These are phyloP conservation scores for Channa argus DNA, from an alignment of 2,113 vertebrate genomes.

Conservation along the genomic window DNA sequence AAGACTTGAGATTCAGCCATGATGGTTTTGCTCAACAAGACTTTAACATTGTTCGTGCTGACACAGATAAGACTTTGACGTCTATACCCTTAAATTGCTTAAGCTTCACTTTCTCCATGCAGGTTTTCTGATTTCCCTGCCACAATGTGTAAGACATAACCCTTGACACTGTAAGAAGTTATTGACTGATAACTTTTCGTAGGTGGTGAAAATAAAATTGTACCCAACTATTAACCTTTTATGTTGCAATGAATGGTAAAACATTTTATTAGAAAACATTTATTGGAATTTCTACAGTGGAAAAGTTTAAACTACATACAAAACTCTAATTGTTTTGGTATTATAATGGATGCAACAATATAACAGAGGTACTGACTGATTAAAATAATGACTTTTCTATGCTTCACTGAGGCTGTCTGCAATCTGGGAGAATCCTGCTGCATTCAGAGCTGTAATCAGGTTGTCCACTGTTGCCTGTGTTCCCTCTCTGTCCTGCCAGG, in stretches of 20 bases:
- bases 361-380: conserved; percentile 1
- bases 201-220: conserved; percentile 90
- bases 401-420: conserved; percentile 85
- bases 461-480: conserved; percentile 89
- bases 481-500: conserved; percentile 97
- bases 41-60: conserved; percentile 33
- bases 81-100: conserved; percentile 28
- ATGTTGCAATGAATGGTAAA: conserved; percentile 4
- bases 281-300: conserved; percentile 60
- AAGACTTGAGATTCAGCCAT: conserved; percentile 57
- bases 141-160: conserved; percentile 82
- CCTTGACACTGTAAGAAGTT: conserved; percentile 81
- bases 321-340: conserved; percentile 52
- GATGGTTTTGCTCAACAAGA: conserved; percentile 52
- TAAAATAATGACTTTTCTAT: conserved; percentile 26
- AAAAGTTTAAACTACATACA: conserved; percentile 58
- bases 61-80: conserved; percentile 21
- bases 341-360: conserved; percentile 24
- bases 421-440: conserved; percentile 87
- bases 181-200: conserved; percentile 90
- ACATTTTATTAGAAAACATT: conserved; percentile 39
- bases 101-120: conserved; percentile 51
- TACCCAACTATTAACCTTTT: conserved; percentile 73
- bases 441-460: conserved; percentile 85
- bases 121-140: conserved; percentile 67